Percentiles rank a stretch among this genome's conserved stretches.
Evolutionary conservation across 2,888 invertebrate species (phyloP).

Genomic region (Amblyjoppa proteus): DNA sequence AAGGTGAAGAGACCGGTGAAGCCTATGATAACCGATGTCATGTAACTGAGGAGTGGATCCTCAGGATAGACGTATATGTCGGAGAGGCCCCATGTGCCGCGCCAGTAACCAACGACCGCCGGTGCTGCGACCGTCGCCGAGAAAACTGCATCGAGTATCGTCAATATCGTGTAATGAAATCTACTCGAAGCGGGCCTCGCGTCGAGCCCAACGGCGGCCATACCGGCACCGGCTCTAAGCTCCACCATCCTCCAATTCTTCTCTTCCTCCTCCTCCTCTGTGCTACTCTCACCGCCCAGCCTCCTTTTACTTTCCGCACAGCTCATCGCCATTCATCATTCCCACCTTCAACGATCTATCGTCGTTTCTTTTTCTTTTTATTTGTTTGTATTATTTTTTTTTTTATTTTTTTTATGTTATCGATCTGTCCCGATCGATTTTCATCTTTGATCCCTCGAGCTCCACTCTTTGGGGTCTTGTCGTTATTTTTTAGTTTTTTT

Average conservation of each 20-base stretch:
- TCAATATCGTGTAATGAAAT: conserved; percentile 87
- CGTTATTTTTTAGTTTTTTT: not conserved
- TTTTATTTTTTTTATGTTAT: not conserved
- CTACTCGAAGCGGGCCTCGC: conserved; percentile 64
- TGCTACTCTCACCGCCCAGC: conserved; percentile 37
- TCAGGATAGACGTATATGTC: conserved; percentile 90
- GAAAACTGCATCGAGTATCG: conserved; percentile 90
- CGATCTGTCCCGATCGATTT: not conserved
- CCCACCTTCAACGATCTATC: conserved; percentile 20
- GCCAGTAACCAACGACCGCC: conserved; percentile 94
- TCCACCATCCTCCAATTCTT: conserved; percentile 82
- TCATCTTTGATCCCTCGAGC: not conserved
- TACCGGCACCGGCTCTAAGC: conserved; percentile 90
- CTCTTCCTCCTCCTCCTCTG: conserved; percentile 33
- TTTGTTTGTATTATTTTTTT: not conserved
- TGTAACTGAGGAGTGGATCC: conserved; percentile 87
- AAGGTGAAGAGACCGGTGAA: conserved; percentile 90
- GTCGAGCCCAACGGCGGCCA: conserved; percentile 84
- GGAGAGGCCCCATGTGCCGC: conserved; percentile 94
- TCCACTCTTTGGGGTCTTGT: not conserved
- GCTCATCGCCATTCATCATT: conserved; percentile 67
- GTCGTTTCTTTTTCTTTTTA: not conserved
- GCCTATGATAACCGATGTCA: conserved; percentile 90
- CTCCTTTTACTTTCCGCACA: conserved; percentile 61
- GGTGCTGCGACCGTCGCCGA: conserved; percentile 92